A percentile compares a stretch with the other conserved stretches of the same genome.
phyloP scores from a whole-genome alignment of 2,888 invertebrate species.

The Cerastoderma edule region DNA sequence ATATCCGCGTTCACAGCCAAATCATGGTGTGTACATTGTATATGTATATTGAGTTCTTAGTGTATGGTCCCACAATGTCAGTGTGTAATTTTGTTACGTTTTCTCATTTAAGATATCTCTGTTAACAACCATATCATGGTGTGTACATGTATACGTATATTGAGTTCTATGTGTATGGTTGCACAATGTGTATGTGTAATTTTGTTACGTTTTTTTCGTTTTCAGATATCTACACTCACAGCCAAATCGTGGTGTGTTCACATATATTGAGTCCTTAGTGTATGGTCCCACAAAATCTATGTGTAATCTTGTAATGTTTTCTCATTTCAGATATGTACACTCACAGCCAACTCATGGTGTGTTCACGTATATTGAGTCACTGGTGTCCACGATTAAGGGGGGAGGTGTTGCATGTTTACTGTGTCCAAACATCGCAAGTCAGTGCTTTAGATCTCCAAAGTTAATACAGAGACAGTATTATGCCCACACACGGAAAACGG shows the following conservation, averaged over 20 bases:
- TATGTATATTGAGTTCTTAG: too few species aligned
- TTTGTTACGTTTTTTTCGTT: neutral
- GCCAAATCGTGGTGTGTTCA: constrained; percentile 68
- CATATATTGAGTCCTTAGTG: too few species aligned
- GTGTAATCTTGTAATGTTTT: neutral
- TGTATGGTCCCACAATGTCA: too few species aligned
- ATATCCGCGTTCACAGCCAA: constrained; percentile 73
- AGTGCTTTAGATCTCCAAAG: constrained; percentile 76
- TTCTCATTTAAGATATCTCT: too few species aligned
- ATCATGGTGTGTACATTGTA: too few species aligned
- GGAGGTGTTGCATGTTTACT: constrained; percentile 76
- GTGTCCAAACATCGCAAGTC: constrained; percentile 78
- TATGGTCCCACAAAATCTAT: too few species aligned
- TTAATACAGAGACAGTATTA: constrained; percentile 74
- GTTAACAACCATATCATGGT: too few species aligned
- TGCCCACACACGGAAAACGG: constrained; percentile 76
- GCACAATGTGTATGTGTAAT: too few species aligned
- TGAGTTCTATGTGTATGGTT: too few species aligned
- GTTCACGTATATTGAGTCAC: constrained; percentile 75
- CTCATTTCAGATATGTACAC: constrained; percentile 65
- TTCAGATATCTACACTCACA: constrained; percentile 71
- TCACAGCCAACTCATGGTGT: constrained; percentile 70
- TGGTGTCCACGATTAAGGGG: constrained; percentile 75
- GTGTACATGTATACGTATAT: too few species aligned
- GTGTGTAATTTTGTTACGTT: too few species aligned